Evolutionary conservation across 2,113 vertebrate genomes (phyloP).

Genomic region (Phyllostomus discolor): DNA sequence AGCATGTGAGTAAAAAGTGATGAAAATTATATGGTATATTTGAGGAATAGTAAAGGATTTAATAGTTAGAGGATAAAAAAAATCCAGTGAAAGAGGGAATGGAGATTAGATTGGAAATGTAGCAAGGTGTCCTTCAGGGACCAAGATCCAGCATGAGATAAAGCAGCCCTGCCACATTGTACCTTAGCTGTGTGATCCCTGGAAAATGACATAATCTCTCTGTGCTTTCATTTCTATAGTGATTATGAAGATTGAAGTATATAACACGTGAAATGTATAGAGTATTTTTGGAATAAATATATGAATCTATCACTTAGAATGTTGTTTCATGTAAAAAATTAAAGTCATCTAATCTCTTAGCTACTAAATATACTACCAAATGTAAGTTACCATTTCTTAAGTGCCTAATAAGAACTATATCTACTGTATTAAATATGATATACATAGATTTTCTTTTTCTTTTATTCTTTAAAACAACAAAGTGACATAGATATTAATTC

Average conservation of each 20-base stretch:
- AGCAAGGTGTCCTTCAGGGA: accelerated
- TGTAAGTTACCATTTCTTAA: not conserved
- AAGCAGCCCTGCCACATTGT: too few relatives aligned
- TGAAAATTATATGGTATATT: not conserved
- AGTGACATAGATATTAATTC: not conserved
- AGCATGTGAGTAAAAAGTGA: not conserved
- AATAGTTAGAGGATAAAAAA: not conserved
- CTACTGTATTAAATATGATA: not conserved
- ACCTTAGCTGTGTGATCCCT: not conserved
- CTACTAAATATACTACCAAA: not conserved
- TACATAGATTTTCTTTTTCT: not conserved
- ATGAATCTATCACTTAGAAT: not conserved
- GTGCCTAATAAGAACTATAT: not conserved
- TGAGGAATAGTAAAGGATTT: not conserved
- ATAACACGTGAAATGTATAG: not conserved
- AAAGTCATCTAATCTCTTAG: not conserved
- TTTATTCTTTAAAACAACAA: not conserved
- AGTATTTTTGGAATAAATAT: not conserved
- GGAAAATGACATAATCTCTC: not conserved
- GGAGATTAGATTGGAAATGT: not conserved
- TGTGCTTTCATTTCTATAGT: not conserved
- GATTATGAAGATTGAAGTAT: not conserved
- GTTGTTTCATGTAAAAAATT: not conserved
- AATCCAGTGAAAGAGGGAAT: not conserved
- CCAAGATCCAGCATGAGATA: too few relatives aligned